Percentiles rank a stretch among this genome's conserved stretches.
Conservation (phyloP, 1,140 invertebrate species). For the Liolophura sinensis region DNA sequence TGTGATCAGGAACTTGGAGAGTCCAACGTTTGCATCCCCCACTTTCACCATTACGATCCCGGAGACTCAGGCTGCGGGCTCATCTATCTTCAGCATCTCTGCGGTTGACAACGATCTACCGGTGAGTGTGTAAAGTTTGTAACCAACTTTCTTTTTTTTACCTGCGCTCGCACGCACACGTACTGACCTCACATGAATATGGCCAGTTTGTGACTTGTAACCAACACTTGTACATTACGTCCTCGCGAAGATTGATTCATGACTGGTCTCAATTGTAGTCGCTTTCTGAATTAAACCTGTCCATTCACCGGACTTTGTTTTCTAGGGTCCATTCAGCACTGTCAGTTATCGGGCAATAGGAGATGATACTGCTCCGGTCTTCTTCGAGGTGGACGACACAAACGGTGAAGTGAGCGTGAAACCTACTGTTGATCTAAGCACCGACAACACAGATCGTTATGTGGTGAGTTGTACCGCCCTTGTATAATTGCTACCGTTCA, state of each 20-base stretch:
- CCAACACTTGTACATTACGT: too few species aligned
- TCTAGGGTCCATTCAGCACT: constrained; percentile 39
- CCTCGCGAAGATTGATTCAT: too few species aligned
- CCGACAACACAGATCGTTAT: constrained; percentile 18
- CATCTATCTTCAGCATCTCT: constrained; percentile 21
- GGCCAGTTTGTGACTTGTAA: too few species aligned
- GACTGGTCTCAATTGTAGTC: too few species aligned
- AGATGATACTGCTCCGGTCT: constrained; percentile 34
- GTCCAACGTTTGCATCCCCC: constrained; percentile 74
- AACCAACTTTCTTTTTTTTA: too few species aligned
- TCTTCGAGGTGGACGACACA: constrained; percentile 34
- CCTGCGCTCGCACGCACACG: too few species aligned
- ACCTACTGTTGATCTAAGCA: constrained; percentile 12
- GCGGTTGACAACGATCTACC: constrained; percentile 27
- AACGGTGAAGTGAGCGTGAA: constrained; percentile 27
- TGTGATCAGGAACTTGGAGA: constrained; percentile 52
- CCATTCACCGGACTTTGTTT: background rate
- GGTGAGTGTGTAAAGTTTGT: constrained; percentile 12
- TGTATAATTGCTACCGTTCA: background rate
- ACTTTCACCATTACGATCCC: constrained; percentile 28
- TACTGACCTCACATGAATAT: too few species aligned
- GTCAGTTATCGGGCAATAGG: constrained; percentile 41
- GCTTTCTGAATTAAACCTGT: too few species aligned
- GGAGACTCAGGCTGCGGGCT: constrained; percentile 28
- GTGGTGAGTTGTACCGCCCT: constrained; percentile 21